phyloP scores from a whole-genome alignment of 2,888 invertebrate species.

The Lordiphosa fenestrarum region DNA sequence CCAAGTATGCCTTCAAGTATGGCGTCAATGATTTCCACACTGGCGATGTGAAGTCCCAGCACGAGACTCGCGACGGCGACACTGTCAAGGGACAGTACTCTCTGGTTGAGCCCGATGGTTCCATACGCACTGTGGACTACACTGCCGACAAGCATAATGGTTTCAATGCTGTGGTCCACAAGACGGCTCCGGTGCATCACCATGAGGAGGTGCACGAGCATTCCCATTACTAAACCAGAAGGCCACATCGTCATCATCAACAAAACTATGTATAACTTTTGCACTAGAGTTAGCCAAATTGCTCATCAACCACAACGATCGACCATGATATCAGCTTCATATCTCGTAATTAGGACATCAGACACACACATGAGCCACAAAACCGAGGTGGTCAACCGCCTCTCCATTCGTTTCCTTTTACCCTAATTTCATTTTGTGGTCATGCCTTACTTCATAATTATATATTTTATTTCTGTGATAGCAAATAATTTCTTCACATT shows the following conservation, averaged over 20 bases:
- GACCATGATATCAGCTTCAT: slow-evolving; percentile 71
- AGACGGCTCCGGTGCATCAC: slow-evolving; percentile 79
- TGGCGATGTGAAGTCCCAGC: slow-evolving; percentile 84
- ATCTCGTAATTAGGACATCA: slow-evolving; percentile 72
- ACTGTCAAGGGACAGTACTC: slow-evolving; percentile 85
- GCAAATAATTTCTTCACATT: slow-evolving; percentile 57
- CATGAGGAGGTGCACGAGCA: slow-evolving; percentile 72
- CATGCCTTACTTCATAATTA: slow-evolving; percentile 44
- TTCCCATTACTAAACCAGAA: slow-evolving; percentile 48
- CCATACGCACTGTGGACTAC: slow-evolving; percentile 84
- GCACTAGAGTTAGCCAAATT: slow-evolving; percentile 70
- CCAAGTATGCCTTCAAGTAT: slow-evolving; percentile 83
- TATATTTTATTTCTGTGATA: slow-evolving; percentile 69
- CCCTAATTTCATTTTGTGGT: slow-evolving; percentile 8
- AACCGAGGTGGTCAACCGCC: not conserved
- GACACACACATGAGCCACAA: slow-evolving; percentile 34
- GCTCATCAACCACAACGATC: slow-evolving; percentile 43
- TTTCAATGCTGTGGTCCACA: slow-evolving; percentile 80
- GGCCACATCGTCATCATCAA: slow-evolving; percentile 21
- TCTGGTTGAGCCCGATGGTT: slow-evolving; percentile 87
- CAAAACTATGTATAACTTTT: slow-evolving; percentile 37
- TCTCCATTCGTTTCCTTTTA: slow-evolving; percentile 13
- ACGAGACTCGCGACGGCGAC: slow-evolving; percentile 84
- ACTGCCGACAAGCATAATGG: slow-evolving; percentile 81
- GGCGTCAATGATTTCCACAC: slow-evolving; percentile 82